Percentiles rank a stretch among this genome's conserved stretches.
These are phyloP conservation scores for Hydrozoanthus gracilis DNA, from an alignment of 92 coral and sea anemone species.

Conservation along the genomic window DNA sequence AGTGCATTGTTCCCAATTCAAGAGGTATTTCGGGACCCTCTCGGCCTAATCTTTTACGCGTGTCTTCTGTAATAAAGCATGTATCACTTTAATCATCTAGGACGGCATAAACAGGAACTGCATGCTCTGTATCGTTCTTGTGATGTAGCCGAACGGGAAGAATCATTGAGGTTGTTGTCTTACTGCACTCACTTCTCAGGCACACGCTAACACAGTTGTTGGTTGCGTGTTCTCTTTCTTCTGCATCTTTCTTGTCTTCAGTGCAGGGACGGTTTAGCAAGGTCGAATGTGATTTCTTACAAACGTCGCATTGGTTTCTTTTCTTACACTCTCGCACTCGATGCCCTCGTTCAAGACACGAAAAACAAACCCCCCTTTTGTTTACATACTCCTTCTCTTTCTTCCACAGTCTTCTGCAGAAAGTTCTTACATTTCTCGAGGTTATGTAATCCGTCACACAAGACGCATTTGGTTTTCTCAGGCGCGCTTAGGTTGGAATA, in stretches of 20 bases:
- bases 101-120: too few species aligned
- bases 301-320: slow-evolving; percentile 45
- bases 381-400: slow-evolving; percentile 48
- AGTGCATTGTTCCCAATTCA: slow-evolving; percentile 55
- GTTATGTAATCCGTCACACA: slow-evolving; percentile 32
- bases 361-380: slow-evolving; percentile 62
- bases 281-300: slow-evolving; percentile 72
- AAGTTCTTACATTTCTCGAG: slow-evolving; percentile 61
- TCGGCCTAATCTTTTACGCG: slow-evolving; percentile 22
- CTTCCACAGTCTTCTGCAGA: slow-evolving; percentile 53
- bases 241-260: background rate
- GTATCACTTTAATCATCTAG: too few species aligned
- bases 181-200: too few species aligned
- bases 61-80: too few species aligned
- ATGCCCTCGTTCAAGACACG: slow-evolving; percentile 60
- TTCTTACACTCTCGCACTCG: slow-evolving; percentile 50
- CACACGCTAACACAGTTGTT: too few species aligned
- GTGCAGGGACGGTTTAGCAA: slow-evolving; percentile 52
- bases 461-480: background rate
- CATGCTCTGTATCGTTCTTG: too few species aligned
- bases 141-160: too few species aligned
- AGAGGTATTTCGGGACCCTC: slow-evolving; percentile 45
- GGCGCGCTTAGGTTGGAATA: background rate
- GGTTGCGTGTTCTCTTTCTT: too few species aligned
- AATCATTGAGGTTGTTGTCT: too few species aligned